A percentile compares a stretch with the other conserved stretches of the same genome.
phyloP scores from a whole-genome alignment of 1,140 invertebrate genomes.

The Pissodes strobi region DNA sequence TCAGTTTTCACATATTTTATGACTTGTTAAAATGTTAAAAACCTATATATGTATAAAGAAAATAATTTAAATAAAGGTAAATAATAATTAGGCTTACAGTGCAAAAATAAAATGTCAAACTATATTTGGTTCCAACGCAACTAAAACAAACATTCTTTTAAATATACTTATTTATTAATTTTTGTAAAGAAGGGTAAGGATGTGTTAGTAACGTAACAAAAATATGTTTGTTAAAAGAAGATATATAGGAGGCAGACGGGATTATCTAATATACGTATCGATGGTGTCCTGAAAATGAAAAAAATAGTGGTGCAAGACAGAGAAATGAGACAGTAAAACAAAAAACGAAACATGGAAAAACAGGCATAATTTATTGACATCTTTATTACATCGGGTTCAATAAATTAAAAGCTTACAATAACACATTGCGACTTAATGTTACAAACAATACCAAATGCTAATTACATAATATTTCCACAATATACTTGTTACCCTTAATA shows the following conservation, averaged over 20 bases:
- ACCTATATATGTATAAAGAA: too few relatives aligned
- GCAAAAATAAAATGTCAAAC: neutral
- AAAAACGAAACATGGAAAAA: constrained; percentile 39
- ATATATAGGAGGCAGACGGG: constrained; percentile 24
- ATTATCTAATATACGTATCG: constrained; percentile 62
- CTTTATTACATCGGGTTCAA: neutral
- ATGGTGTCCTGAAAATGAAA: constrained; percentile 62
- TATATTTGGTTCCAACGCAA: too few relatives aligned
- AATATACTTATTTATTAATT: neutral
- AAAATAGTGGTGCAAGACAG: constrained; percentile 48
- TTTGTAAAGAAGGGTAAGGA: constrained; percentile 6
- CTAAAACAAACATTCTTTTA: constrained; percentile 24
- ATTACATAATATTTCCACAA: too few relatives aligned
- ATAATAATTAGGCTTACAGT: neutral
- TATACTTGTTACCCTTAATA: too few relatives aligned
- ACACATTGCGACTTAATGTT: neutral
- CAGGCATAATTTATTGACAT: constrained; percentile 21
- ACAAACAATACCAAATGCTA: too few relatives aligned
- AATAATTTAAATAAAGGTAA: neutral
- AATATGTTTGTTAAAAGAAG: constrained; percentile 19
- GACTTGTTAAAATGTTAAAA: too few relatives aligned
- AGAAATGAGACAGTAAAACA: constrained; percentile 42
- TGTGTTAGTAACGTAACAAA: constrained; percentile 16
- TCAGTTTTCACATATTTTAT: too few relatives aligned
- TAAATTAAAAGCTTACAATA: constrained; percentile 13